Evolutionary conservation across 2,888 invertebrate species (phyloP).

Genomic region (Epicampocera succincta): DNA sequence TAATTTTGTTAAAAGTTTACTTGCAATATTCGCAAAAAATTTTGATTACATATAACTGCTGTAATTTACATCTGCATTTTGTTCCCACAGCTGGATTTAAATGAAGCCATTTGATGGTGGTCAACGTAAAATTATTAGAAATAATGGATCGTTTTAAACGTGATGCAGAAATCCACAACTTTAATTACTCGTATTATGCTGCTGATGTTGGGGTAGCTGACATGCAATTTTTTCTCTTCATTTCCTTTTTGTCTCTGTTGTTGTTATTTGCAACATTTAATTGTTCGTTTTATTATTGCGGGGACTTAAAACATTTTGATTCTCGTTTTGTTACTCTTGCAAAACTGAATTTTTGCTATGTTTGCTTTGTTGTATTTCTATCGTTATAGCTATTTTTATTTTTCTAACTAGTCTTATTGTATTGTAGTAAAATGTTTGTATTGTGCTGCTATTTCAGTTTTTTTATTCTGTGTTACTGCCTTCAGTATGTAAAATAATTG

Average conservation of each 20-base stretch:
- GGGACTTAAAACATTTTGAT: neutral
- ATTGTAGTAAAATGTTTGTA: constrained; percentile 24
- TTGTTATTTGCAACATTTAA: constrained; percentile 62
- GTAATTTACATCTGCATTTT: no score
- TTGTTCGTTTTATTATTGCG: constrained; percentile 69
- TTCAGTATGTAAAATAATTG: constrained; percentile 20
- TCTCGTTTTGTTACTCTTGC: constrained; percentile 13
- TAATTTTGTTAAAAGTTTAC: no score
- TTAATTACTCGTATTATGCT: no score
- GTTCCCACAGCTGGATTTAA: no score
- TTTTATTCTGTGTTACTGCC: neutral
- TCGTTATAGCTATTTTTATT: constrained; percentile 8
- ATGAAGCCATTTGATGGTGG: no score
- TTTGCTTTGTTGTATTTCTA: constrained; percentile 14
- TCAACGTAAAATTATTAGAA: neutral
- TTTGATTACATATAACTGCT: no score
- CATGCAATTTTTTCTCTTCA: neutral
- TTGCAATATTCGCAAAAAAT: no score
- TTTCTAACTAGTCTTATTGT: constrained; percentile 7
- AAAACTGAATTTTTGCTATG: neutral
- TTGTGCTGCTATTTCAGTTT: neutral
- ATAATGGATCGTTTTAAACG: neutral
- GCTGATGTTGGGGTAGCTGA: neutral
- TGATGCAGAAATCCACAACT: no score
- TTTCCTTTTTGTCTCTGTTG: constrained; percentile 2